Evolutionary conservation across 2,888 invertebrate genomes (phyloP).

Genomic region (Rhimphoctona megacephalus): DNA sequence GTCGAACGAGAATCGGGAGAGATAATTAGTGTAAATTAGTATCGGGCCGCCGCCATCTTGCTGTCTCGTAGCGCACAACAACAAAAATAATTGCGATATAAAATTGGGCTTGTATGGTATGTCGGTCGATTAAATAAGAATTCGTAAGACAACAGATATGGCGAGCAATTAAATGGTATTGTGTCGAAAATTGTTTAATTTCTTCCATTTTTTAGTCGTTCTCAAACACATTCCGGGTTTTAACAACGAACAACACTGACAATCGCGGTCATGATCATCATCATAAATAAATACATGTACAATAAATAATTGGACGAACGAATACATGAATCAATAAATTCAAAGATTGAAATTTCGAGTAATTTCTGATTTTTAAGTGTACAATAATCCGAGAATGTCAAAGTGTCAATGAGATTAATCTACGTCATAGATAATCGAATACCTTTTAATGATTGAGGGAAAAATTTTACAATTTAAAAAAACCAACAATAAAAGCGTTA

Average conservation of each 20-base stretch:
- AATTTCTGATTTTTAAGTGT: background rate
- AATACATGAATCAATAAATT: background rate
- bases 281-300: conserved; percentile 22
- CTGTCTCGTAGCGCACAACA: conserved; percentile 83
- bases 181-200: conserved; percentile 29
- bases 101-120: conserved; percentile 20
- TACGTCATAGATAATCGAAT: background rate
- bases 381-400: conserved; percentile 38
- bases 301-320: background rate
- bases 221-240: conserved; percentile 56
- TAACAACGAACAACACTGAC: conserved; percentile 51
- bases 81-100: conserved; percentile 54
- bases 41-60: conserved; percentile 87
- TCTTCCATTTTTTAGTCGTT: conserved; percentile 27
- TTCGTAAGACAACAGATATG: conserved; percentile 42
- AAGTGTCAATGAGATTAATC: conserved; percentile 5
- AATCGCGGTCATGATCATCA: conserved; percentile 39
- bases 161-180: conserved; percentile 49
- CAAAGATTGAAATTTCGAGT: background rate
- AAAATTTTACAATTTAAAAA: background rate
- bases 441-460: background rate
- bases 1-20: conserved; percentile 75
- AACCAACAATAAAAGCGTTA: background rate
- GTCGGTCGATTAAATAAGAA: conserved; percentile 41
- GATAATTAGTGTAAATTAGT: conserved; percentile 67